Base-by-base conservation (phyloP, 2,113 vertebrate species). In the Alces alces region DNA sequence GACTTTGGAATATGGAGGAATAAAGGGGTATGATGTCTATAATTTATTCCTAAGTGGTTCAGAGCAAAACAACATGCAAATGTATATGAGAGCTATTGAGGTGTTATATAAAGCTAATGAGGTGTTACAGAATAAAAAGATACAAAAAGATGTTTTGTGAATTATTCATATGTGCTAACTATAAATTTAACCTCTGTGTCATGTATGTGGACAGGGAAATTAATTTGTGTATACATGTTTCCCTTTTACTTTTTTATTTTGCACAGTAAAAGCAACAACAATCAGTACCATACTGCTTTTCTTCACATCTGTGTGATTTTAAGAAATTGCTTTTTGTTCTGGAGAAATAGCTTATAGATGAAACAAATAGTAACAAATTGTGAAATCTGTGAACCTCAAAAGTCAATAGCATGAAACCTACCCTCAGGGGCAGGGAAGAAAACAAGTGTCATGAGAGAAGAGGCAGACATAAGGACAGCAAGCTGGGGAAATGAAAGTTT, bases 271-370 rank as follows among this genome's bases (percentile, higher is more conserved):
- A 98, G 60, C 11, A 61, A 73, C 8, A 64, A 89, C 66, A 82
- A 82, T 47, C 83, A 89, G 8, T 78, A 97, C 93, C 86, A 54
- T 84, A 73, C 16, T 45, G 80, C 89, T 96, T 98, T 98, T 97
- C 90, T 98, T 98, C 98, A 98, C 98, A 98, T 98, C 98, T 91
- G 95, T 7, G 54, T 86, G 95, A 98, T 98, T 98, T 96, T 89
- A 97, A 97, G 97, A 98, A 98, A 98, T 99, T 99, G 98, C 98
- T 98, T 95, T 99, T 98, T 97, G 96, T 98, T 97, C 97, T 95
- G 98, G 94, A 97, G 96, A 98, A 97, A 96, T 90, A 97, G 96
- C 33, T 87, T 87, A 96, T 33, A 94, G 91, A 98, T 84, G 92
- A 64, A 92, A 95, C 50, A 11, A 90, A 97, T 76, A 60, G 96